phyloP scores from a whole-genome alignment of 2,113 vertebrate species.

The Trachemys scripta region DNA sequence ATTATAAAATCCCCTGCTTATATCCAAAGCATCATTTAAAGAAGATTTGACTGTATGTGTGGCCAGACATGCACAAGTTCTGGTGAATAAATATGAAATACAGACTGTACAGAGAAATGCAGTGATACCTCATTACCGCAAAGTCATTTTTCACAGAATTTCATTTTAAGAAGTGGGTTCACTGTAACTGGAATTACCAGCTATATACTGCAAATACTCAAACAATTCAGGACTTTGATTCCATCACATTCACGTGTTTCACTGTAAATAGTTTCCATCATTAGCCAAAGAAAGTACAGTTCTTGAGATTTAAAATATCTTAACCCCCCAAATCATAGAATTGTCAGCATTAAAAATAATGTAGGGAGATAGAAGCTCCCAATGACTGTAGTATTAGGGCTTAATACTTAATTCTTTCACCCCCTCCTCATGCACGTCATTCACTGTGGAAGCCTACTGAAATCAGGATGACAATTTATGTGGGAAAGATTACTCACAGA shows the following conservation, averaged over 20 bases:
- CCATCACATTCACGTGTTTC: not conserved
- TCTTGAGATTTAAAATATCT: not conserved
- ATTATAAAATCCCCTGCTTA: not conserved
- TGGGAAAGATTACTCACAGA: not conserved
- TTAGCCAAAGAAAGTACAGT: not conserved
- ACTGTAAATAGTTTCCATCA: not conserved
- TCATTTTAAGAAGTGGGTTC: conserved; percentile 3
- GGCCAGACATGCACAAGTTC: not conserved
- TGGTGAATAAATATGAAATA: not conserved
- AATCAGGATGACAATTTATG: accelerated
- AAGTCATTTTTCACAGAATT: conserved; percentile 14
- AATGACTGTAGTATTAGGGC: not conserved
- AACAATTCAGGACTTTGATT: conserved; percentile 41
- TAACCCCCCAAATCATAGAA: not conserved
- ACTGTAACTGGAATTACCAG: conserved; percentile 8
- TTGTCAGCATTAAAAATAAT: not conserved
- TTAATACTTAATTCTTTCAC: conserved; percentile 29
- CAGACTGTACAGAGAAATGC: conserved; percentile 22
- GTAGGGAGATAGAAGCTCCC: not conserved
- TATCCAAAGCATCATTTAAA: not conserved
- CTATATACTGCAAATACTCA: accelerated
- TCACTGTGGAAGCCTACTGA: not conserved
- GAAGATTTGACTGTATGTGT: not conserved
- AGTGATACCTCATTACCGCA: not conserved
- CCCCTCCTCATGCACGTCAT: not conserved